phyloP scores from a whole-genome alignment of 1,140 invertebrate genomes.

The Procambarus virginalis region DNA sequence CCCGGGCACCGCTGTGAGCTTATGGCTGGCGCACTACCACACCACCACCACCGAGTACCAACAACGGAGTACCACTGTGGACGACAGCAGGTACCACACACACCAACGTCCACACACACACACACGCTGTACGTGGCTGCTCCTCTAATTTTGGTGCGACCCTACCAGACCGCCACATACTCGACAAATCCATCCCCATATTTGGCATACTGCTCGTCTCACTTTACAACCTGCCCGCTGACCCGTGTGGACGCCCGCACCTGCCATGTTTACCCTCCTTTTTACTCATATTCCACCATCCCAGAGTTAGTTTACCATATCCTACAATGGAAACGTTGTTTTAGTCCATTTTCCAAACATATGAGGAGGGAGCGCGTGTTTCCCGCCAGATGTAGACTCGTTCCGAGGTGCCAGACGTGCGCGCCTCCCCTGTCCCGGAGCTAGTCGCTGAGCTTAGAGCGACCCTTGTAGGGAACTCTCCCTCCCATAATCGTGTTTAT shows the following conservation, averaged over 20 bases:
- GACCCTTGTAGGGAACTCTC: conserved; percentile 38
- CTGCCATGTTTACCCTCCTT: conserved; percentile 41
- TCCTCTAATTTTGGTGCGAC: conserved; percentile 56
- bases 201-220: conserved; percentile 49
- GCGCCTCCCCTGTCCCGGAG: conserved; percentile 5
- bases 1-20: background rate
- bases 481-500: conserved; percentile 57
- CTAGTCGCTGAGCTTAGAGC: conserved; percentile 43
- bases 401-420: background rate
- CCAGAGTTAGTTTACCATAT: background rate
- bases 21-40: background rate
- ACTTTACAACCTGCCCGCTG: conserved; percentile 48
- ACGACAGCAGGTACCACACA: background rate
- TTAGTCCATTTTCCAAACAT: conserved; percentile 31
- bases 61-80: background rate
- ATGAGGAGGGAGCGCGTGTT: conserved; percentile 32
- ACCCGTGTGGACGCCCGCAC: conserved; percentile 35
- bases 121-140: conserved; percentile 18
- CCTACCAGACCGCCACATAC: conserved; percentile 35
- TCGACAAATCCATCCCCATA: conserved; percentile 54
- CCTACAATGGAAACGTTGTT: background rate
- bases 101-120: conserved; percentile 14
- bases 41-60: background rate
- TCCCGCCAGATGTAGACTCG: conserved; percentile 45
- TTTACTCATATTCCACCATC: background rate